A percentile compares a stretch with the other conserved stretches of the same genome.
These are phyloP conservation scores for Lasioglossum villosulum DNA, from an alignment of 2,888 invertebrate genomes.

Conservation along the genomic window DNA sequence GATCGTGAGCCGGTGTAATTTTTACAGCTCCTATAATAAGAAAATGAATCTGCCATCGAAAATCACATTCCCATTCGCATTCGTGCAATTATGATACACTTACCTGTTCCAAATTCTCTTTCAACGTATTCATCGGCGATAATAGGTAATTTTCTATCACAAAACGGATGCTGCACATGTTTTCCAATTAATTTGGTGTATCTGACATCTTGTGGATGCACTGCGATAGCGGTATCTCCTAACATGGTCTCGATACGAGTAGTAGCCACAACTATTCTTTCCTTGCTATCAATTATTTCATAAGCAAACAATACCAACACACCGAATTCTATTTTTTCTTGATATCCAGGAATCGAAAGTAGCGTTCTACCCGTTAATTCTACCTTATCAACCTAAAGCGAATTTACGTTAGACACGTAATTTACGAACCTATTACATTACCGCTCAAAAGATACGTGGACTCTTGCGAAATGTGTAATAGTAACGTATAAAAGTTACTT, in stretches of 20 bases:
- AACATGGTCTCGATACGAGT: constrained; percentile 99
- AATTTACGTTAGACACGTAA: constrained; percentile 10
- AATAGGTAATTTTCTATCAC: constrained; percentile 92
- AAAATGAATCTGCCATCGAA: not conserved
- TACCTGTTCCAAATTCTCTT: constrained; percentile 97
- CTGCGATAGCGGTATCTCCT: constrained; percentile 98
- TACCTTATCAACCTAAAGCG: constrained; percentile 92
- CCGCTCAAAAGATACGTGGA: no score
- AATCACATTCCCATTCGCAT: not conserved
- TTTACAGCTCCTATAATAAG: constrained; percentile 94
- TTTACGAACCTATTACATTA: constrained; percentile 5
- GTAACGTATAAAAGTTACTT: no score
- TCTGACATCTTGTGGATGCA: constrained; percentile 95
- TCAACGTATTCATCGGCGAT: constrained; percentile 98
- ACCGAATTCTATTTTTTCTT: constrained; percentile 96
- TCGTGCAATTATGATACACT: constrained; percentile 29
- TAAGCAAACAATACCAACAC: constrained; percentile 97
- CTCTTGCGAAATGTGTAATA: no score
- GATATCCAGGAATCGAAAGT: constrained; percentile 95
- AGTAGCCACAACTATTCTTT: constrained; percentile 97
- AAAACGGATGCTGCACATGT: constrained; percentile 94
- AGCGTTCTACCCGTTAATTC: constrained; percentile 94
- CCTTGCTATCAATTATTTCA: constrained; percentile 89
- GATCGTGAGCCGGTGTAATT: constrained; percentile 99
- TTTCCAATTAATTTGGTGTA: constrained; percentile 94